phyloP scores from a whole-genome alignment of 2,888 invertebrate species.

The Acronicta aceris region DNA sequence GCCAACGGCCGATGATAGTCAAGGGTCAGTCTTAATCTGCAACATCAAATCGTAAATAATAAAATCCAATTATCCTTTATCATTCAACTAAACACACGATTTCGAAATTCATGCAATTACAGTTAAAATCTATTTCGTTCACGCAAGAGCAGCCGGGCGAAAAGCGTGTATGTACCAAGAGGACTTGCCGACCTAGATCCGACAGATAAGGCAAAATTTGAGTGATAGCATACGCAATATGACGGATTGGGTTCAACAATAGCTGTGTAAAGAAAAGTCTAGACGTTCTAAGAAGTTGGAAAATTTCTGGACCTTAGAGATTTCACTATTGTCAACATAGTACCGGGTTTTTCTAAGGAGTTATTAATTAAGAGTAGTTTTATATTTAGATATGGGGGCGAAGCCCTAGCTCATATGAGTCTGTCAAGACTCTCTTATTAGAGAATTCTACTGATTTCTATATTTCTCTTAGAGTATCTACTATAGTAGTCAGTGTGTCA shows the following conservation, averaged over 20 bases:
- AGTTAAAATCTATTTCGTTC: constrained; percentile 39
- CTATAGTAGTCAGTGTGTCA: too few relatives aligned
- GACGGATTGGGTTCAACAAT: constrained; percentile 11
- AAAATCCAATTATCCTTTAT: constrained; percentile 13
- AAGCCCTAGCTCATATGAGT: too few relatives aligned
- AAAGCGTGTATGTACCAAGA: constrained; percentile 38
- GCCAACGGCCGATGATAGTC: too few relatives aligned
- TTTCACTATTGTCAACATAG: background rate
- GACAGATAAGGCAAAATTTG: constrained; percentile 69
- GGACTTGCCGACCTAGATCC: constrained; percentile 70
- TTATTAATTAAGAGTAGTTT: too few relatives aligned
- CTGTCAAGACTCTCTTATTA: too few relatives aligned
- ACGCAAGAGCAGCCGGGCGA: constrained; percentile 58
- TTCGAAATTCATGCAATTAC: constrained; percentile 42
- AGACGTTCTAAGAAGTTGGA: background rate
- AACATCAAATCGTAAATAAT: constrained; percentile 9
- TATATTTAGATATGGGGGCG: too few relatives aligned
- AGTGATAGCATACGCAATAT: constrained; percentile 41
- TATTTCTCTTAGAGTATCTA: too few relatives aligned
- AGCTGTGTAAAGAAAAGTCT: background rate
- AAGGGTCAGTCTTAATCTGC: too few relatives aligned
- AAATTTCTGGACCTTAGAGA: background rate
- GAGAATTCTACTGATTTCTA: too few relatives aligned
- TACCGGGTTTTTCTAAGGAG: too few relatives aligned
- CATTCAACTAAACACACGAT: constrained; percentile 24